Evolutionary conservation across 2,888 invertebrate genomes (phyloP).

Genomic region (Drosophila vallismaia): DNA sequence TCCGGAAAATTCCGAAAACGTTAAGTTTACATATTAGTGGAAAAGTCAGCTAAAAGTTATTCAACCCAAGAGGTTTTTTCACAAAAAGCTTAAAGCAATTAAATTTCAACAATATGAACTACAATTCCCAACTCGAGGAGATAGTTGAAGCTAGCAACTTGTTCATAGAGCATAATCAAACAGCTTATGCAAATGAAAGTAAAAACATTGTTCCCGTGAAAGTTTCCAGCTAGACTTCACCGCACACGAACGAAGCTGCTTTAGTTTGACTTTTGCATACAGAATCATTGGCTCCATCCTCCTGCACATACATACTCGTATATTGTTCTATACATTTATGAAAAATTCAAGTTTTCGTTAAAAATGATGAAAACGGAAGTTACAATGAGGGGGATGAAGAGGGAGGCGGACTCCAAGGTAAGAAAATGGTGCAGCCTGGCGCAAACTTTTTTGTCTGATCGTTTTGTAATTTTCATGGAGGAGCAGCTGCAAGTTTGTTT

Average conservation of each 20-base stretch:
- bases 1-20: no score
- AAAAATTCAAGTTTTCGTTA: conserved; percentile 13
- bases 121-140: neutral
- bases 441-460: conserved; percentile 23
- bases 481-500: conserved; percentile 58
- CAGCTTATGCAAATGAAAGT: conserved; percentile 37
- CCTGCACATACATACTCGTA: neutral
- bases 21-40: neutral
- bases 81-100: neutral
- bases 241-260: conserved; percentile 5
- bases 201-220: conserved; percentile 4
- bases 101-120: neutral
- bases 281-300: conserved; percentile 24
- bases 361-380: neutral
- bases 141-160: neutral
- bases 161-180: conserved; percentile 7
- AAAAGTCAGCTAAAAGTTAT: neutral
- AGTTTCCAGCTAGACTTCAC: conserved; percentile 7
- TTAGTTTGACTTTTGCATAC: conserved; percentile 14
- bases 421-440: conserved; percentile 3
- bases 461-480: conserved; percentile 57
- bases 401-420: neutral
- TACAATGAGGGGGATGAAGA: no score
- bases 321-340: neutral
- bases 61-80: neutral